Evolutionary conservation across 2,797 vertebrate genomes (phyloP).

Genomic region (Pteronotus mesoamericanus): DNA sequence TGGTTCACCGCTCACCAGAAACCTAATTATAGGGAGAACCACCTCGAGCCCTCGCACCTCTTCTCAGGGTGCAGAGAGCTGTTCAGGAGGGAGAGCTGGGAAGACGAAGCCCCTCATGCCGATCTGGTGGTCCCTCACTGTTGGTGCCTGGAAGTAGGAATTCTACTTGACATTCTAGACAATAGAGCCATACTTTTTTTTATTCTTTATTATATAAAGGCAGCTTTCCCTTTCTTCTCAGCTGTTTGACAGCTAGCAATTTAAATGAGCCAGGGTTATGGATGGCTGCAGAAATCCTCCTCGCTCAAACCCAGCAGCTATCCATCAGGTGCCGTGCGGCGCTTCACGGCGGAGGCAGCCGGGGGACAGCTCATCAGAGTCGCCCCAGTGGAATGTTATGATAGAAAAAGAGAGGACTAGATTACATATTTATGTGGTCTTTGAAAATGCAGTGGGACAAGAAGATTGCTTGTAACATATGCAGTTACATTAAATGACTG

Average conservation of each 20-base stretch:
- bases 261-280: constrained; percentile 73
- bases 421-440: constrained; percentile 50
- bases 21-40: not conserved
- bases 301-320: constrained; percentile 33
- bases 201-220: constrained; percentile 65
- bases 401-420: constrained; percentile 51
- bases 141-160: constrained; percentile 41
- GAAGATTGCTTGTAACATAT: constrained; percentile 41
- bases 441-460: constrained; percentile 55
- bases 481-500: constrained; percentile 51
- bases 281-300: constrained; percentile 76
- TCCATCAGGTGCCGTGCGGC: constrained; percentile 65
- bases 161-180: constrained; percentile 36
- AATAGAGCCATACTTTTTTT: constrained; percentile 9
- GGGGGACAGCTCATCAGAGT: constrained; percentile 60
- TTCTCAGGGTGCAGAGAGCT: not conserved
- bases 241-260: constrained; percentile 57
- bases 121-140: not conserved
- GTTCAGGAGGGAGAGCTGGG: not conserved
- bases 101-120: not conserved
- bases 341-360: constrained; percentile 49
- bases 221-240: constrained; percentile 48
- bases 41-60: not conserved
- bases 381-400: constrained; percentile 48
- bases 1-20: not conserved